Evolutionary conservation across 2,797 vertebrate genomes (phyloP), one percentile per base, ranked within the genome.

Genomic region (Microtus agrestis): DNA sequence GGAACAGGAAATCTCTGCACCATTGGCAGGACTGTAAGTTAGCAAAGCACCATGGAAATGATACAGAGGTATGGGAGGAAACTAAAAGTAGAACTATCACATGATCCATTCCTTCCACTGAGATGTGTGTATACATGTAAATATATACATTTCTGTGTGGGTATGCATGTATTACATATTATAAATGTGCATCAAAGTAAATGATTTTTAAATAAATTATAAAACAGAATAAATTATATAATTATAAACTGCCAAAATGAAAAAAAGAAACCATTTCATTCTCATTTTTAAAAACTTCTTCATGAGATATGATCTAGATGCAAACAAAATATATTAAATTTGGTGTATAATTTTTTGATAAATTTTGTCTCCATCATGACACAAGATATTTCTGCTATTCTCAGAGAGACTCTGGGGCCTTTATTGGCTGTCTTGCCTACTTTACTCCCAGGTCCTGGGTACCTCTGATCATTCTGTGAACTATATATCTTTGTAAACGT

Each of bases 401-500:
- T 25, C 29, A 48, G 46, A 85, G 82, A 5, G 4, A 0, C 86
- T 27, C 2, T 37, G 11, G 8, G 37, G 6, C 13, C 4, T 19
- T 88, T 95, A 56, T 21, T 19, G n/a, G 54, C 74, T 48, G 6
- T 74, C 27, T 56, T 7, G 63, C 5, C 5, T 9, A 6, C 4
- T 19, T 37, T 14, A 61, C 25, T 46, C 17, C 46, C 11, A 48
- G 25, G 5, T 10, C 2, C 54, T 63, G 21, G 40, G 11, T 65
- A 29, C 63, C 21, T 81, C 14, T 48, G 59, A 25, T 14, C 19
- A 94, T 77, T 71, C 2, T 31, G 51, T 54, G 48, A 65, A 61
- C 40, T 91, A 5, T 34, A 43, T 51, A 78, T 94, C 78, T 84
- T 91, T 59, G 21, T 6, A 91, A 48, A 54, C n/a, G 54, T 95